Base-by-base conservation (phyloP, 2,113 vertebrate genomes). In the Chelonoidis abingdonii region DNA sequence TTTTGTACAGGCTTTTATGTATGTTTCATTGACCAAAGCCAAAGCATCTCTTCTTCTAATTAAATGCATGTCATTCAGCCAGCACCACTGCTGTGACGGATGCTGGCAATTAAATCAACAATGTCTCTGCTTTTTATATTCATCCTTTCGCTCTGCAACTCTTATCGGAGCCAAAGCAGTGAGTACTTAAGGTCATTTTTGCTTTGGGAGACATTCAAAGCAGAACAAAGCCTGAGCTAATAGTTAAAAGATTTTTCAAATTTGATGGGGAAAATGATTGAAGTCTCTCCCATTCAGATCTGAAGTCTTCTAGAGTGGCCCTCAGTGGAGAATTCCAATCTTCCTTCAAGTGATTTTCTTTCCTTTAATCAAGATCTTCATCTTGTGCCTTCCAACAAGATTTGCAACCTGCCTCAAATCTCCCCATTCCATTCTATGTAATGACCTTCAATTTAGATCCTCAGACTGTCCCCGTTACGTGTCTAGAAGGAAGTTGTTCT, bases 51-150 rank as follows among this genome's bases (percentile, higher is more conserved):
- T 29, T 80, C 59, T 4, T 41, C 54, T 91, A 95, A 97, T 97
- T 96, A 95, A 96, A 83, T 83, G 75, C 3, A 1, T 85, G 91
- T 81, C 95, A 75, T 89, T 96, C 92, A 79, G 84, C 25, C 44
- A 69, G 41, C 10, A 88, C 86, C 88, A n/a, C 87, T 81, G 92
- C 93, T 59, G 80, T 89, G 79, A 92, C 0, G 0, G 95, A 96
- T 80, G 53, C 41, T 31, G 85, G 80, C 83, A 94, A 94, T 94
- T 95, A 97, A 95, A 91, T 89, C 92, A 89, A 54, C 80, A 84
- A 10, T 38, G 65, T 91, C 27, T 41, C 75, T 86, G 78, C 91
- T 79, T 84, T 82, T 89, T 93, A 81, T 29, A 52, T 57, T 95
- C 35, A 41, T 81, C 92, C 94, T 80, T 49, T 87, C 12, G 10